These are phyloP conservation scores for Xylocampa areola DNA, from an alignment of 2,888 invertebrate genomes.

Conservation along the genomic window DNA sequence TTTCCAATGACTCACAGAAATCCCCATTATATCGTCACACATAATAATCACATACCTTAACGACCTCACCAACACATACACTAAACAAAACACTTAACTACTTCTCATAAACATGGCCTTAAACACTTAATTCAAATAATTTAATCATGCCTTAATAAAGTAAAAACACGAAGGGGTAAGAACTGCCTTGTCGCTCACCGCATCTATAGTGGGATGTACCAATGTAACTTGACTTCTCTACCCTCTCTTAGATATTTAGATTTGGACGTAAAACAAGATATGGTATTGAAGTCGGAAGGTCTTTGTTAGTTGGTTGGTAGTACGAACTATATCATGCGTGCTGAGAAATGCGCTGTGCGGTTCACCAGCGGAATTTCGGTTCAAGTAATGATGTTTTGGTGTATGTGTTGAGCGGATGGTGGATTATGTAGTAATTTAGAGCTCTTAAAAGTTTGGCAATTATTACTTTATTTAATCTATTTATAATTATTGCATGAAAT, in stretches of 20 bases:
- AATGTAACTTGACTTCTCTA: slow-evolving; percentile 5
- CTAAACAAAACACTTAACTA: slow-evolving; percentile 7
- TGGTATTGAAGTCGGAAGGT: slow-evolving; percentile 11
- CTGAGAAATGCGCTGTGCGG: slow-evolving; percentile 48
- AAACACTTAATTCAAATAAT: slow-evolving; percentile 50
- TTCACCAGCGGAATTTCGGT: slow-evolving; percentile 53
- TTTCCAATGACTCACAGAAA: too few species aligned
- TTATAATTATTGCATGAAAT: too few species aligned
- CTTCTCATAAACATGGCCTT: slow-evolving; percentile 21
- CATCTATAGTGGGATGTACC: slow-evolving; percentile 22
- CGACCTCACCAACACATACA: background rate
- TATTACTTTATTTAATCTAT: too few species aligned
- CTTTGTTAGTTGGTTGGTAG: slow-evolving; percentile 25
- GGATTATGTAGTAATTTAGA: too few species aligned
- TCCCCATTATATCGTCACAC: too few species aligned
- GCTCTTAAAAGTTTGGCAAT: too few species aligned
- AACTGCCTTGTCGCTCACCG: slow-evolving; percentile 34
- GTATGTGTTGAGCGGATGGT: slow-evolving; percentile 21
- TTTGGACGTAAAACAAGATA: background rate
- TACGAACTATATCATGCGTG: slow-evolving; percentile 43
- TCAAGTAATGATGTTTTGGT: slow-evolving; percentile 46
- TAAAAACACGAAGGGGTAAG: slow-evolving; percentile 46
- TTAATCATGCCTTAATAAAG: slow-evolving; percentile 54
- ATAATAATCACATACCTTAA: background rate
- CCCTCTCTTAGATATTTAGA: background rate